These are phyloP conservation scores for Cephalopholis sonnerati DNA, from an alignment of 2,113 vertebrate species.

Conservation along the genomic window DNA sequence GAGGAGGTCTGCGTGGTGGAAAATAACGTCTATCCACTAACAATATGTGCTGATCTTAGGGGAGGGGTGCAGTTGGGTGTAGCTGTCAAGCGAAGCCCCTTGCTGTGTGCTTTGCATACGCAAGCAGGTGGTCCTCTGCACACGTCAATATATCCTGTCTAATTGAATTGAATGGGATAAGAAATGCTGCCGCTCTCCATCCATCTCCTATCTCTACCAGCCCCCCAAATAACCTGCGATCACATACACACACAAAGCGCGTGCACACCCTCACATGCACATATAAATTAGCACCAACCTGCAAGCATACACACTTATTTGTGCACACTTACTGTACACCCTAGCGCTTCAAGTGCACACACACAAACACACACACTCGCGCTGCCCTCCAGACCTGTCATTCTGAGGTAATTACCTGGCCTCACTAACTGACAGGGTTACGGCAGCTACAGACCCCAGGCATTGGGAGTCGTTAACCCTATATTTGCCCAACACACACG, in stretches of 20 bases:
- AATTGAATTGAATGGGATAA: slow-evolving; percentile 78
- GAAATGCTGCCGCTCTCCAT: slow-evolving; percentile 61
- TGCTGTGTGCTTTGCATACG: slow-evolving; percentile 75
- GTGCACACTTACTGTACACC: slow-evolving; percentile 7
- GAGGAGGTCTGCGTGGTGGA: background rate
- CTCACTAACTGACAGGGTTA: slow-evolving; percentile 79
- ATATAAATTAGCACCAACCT: slow-evolving; percentile 24
- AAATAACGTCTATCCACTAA: slow-evolving; percentile 36
- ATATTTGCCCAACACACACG: slow-evolving; percentile 46
- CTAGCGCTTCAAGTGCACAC: background rate
- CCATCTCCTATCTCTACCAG: slow-evolving; percentile 48
- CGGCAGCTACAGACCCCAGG: slow-evolving; percentile 67
- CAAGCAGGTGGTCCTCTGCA: slow-evolving; percentile 70
- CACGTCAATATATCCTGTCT: slow-evolving; percentile 69
- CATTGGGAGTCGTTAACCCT: slow-evolving; percentile 73
- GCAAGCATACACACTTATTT: slow-evolving; percentile 9
- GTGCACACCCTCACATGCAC: background rate
- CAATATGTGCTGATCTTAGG: slow-evolving; percentile 59
- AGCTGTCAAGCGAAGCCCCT: slow-evolving; percentile 63
- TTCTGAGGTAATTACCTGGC: slow-evolving; percentile 80
- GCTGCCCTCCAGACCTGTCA: slow-evolving; percentile 76
- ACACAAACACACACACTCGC: slow-evolving; percentile 38
- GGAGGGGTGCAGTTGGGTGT: slow-evolving; percentile 42
- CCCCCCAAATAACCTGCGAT: slow-evolving; percentile 40
- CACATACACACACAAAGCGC: slow-evolving; percentile 10